Conservation (phyloP, 2,888 invertebrate genomes). For the Noctua pronuba region DNA sequence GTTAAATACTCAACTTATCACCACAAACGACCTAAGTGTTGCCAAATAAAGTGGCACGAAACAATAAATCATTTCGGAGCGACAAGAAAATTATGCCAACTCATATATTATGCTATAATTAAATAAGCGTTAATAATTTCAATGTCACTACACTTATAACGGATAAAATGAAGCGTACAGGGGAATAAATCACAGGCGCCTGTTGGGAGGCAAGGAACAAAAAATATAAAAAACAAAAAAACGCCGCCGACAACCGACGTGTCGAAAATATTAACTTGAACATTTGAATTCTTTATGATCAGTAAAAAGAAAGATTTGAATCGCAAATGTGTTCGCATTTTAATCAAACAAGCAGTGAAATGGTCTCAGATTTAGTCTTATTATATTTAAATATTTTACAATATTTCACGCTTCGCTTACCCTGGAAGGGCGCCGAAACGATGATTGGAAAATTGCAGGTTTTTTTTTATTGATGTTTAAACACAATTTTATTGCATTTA, state of each 20-base stretch:
- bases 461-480: slow-evolving; percentile 24
- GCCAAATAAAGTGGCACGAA: slow-evolving; percentile 35
- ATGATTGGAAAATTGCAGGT: slow-evolving; percentile 49
- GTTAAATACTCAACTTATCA: slow-evolving; percentile 24
- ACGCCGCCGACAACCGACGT: slow-evolving; percentile 76
- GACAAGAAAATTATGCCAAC: slow-evolving; percentile 53
- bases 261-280: slow-evolving; percentile 88
- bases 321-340: slow-evolving; percentile 88
- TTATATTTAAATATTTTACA: slow-evolving; percentile 66
- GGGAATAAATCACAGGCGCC: slow-evolving; percentile 77
- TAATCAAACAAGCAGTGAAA: slow-evolving; percentile 82
- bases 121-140: slow-evolving; percentile 66
- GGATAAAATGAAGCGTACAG: slow-evolving; percentile 74
- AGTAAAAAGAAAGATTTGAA: slow-evolving; percentile 89
- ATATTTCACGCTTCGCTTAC: slow-evolving; percentile 42
- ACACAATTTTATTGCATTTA: slow-evolving; percentile 18
- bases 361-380: slow-evolving; percentile 67
- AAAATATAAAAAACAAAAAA: slow-evolving; percentile 71
- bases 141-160: slow-evolving; percentile 67
- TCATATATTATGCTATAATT: slow-evolving; percentile 60
- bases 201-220: slow-evolving; percentile 67
- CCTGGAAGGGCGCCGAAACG: slow-evolving; percentile 9
- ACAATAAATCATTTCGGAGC: slow-evolving; percentile 51
- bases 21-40: slow-evolving; percentile 17
- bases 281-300: slow-evolving; percentile 90